phyloP scores from a whole-genome alignment of 2,888 invertebrate species.

The Mythimna loreyi region DNA sequence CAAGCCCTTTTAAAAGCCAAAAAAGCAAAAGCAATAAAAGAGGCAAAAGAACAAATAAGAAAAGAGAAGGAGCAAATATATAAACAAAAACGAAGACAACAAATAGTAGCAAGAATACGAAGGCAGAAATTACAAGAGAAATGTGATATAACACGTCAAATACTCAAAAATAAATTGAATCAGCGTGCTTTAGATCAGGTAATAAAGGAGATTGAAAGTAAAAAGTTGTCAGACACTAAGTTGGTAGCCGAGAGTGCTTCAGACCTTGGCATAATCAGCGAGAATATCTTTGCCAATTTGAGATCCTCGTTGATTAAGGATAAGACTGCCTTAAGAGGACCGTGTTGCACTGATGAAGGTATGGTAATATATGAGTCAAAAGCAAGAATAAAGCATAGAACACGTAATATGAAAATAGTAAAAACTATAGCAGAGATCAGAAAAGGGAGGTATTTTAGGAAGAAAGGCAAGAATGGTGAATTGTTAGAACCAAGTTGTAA shows the following conservation, averaged over 20 bases:
- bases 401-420: constrained; percentile 2
- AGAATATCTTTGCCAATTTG: not conserved
- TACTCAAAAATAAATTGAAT: constrained; percentile 17
- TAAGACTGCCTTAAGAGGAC: not conserved
- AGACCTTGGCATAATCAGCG: constrained; percentile 23
- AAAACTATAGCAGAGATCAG: constrained; percentile 5
- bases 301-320: not conserved
- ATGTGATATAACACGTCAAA: not conserved
- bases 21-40: constrained; percentile 14
- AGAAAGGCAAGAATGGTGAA: not conserved
- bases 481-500: not conserved
- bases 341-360: constrained; percentile 11
- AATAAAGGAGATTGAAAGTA: not conserved
- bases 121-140: not conserved
- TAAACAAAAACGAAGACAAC: not conserved
- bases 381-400: constrained; percentile 34
- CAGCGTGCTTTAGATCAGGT: constrained; percentile 30
- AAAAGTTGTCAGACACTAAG: not conserved
- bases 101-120: not conserved
- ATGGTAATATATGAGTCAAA: constrained; percentile 26
- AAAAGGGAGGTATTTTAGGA: constrained; percentile 29
- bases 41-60: not conserved
- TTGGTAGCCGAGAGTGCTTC: constrained; percentile 1
- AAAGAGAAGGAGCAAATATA: not conserved
- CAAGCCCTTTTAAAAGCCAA: constrained; percentile 35